Evolutionary conservation across 2,888 invertebrate genomes (phyloP), one percentile per base, ranked within the genome.

Genomic region (Amphimallon solstitiale): DNA sequence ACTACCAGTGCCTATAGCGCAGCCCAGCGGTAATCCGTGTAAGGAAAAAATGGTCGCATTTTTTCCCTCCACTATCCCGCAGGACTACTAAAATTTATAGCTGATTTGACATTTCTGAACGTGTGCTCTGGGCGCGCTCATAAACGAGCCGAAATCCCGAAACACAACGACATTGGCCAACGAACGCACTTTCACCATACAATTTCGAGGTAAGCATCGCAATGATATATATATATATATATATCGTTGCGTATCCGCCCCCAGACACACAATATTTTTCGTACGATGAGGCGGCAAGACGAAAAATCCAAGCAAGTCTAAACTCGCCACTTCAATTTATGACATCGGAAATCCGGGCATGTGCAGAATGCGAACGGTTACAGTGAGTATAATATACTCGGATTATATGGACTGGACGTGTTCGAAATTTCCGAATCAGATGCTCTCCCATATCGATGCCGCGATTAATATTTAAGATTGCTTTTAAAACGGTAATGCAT

Each of bases 81-180:
- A 77, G 84, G 85, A 81, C 82, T 82, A 80, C 84, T 84, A 84
- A 84, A 85, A 85, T 86, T 84, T 86, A 86, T 84, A 81, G 84
- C 83, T 82, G 81, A 83, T 83, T 83, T 83, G 82, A 83, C 84
- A 81, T 80, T 82, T 81, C 80, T 77, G 75, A 76, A 75, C 73
- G 77, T 73, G 77, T 76, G 73, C 70, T 43, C 43, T 29, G 19
- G 43, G 56, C 56, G 15, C 40, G 56, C 56, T 43, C 56, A 43
- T 56, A 56, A 56, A 56, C 56, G 56, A 56, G 40, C 56, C 56
- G 56, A 56, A 56, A 56, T 56, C 56, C 56, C 40, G 56, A 34
- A 56, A 56, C 56, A 29, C 56, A 43, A n/a, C 37, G 15, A 49
- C 35, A 17, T 23, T 21, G 38, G 40, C 23, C n/a, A 40, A 43